Evolutionary conservation across 2,797 vertebrate species (phyloP).

Genomic region (Semotilus atromaculatus): DNA sequence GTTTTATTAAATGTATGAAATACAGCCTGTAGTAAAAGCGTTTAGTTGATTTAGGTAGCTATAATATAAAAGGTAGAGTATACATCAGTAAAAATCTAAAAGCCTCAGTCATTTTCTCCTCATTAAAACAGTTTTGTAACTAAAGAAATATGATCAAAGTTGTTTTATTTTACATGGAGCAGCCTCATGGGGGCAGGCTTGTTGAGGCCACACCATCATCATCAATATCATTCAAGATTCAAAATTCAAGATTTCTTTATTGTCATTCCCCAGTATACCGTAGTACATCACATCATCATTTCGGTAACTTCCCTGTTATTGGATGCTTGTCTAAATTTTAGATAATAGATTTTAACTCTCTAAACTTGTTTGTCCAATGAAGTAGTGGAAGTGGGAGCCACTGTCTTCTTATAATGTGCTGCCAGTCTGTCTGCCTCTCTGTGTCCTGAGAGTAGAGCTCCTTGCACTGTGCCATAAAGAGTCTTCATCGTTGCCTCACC

Average conservation of each 20-base stretch:
- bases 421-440: constrained; percentile 66
- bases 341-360: background rate
- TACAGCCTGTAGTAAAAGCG: too few relatives aligned
- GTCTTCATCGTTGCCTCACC: constrained; percentile 64
- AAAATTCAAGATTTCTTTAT: too few relatives aligned
- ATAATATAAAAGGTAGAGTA: background rate
- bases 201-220: background rate
- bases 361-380: constrained; percentile 18
- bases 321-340: background rate
- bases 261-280: too few relatives aligned
- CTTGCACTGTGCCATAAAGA: constrained; percentile 64
- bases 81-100: background rate
- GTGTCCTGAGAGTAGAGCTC: constrained; percentile 61
- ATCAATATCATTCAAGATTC: too few relatives aligned
- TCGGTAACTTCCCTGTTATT: background rate
- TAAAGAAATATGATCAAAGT: background rate
- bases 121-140: background rate
- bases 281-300: background rate
- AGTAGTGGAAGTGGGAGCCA: background rate
- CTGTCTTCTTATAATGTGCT: constrained; percentile 43
- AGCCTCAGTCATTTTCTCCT: background rate
- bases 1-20: background rate
- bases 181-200: constrained; percentile 7
- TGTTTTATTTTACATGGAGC: background rate
- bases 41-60: background rate